Conservation (phyloP, 2,113 vertebrate genomes). For the Ammospiza caudacuta region DNA sequence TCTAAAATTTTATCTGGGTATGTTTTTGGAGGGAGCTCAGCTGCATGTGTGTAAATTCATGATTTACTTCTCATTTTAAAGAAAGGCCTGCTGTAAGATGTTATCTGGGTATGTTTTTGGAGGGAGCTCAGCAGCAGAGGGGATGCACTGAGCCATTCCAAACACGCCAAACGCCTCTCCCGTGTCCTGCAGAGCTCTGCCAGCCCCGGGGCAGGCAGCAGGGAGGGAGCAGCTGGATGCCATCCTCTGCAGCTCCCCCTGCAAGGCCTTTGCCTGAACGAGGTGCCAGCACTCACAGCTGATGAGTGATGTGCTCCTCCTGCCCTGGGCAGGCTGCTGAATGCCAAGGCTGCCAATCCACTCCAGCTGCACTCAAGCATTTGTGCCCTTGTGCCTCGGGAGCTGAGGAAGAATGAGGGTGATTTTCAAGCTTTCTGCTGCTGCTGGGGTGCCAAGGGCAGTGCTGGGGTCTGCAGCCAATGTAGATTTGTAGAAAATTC, state of each 20-base stretch:
- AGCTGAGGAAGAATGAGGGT: not conserved
- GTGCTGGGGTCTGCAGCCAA: not conserved
- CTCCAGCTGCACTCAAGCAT: not conserved
- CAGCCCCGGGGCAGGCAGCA: not conserved
- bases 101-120: not conserved
- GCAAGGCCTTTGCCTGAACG: not conserved
- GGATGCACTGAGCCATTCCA: not conserved
- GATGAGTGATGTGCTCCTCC: not conserved
- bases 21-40: not conserved
- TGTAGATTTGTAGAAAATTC: not conserved
- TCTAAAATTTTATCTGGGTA: not conserved
- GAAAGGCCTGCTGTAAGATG: not conserved
- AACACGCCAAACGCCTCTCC: rapidly evolving
- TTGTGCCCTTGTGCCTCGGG: not conserved
- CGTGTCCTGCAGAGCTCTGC: rapidly evolving
- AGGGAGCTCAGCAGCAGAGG: not conserved
- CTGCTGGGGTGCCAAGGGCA: not conserved
- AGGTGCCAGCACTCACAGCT: not conserved
- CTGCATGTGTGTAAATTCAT: too few relatives aligned
- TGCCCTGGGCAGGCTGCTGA: not conserved
- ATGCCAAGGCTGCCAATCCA: not conserved
- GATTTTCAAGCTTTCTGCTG: not conserved
- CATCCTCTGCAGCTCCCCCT: not conserved
- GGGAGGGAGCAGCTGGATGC: not conserved
- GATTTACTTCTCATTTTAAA: too few relatives aligned